phyloP scores from a whole-genome alignment of 2,888 invertebrate genomes.

The Augochlorella aurata region DNA sequence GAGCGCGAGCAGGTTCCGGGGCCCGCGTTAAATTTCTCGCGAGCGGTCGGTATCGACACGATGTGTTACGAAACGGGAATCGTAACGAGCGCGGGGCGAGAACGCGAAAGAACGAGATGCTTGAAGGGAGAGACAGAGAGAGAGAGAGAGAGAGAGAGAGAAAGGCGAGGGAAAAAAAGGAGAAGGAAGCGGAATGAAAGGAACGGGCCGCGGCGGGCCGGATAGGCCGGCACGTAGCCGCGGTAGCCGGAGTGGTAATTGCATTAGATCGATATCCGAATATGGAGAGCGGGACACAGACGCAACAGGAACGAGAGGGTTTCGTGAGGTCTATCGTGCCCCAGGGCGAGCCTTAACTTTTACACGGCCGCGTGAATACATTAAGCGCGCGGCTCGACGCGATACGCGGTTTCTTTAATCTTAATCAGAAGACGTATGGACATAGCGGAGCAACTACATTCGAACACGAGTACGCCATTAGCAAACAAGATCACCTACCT shows the following conservation, averaged over 20 bases:
- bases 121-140: background rate
- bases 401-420: conserved; percentile 80
- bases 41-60: conserved; percentile 22
- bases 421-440: conserved; percentile 81
- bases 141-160: background rate
- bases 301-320: conserved; percentile 46
- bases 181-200: background rate
- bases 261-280: conserved; percentile 69
- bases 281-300: conserved; percentile 47
- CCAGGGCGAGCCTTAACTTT: conserved; percentile 69
- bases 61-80: conserved; percentile 29
- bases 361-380: conserved; percentile 73
- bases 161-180: background rate
- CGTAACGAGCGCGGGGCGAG: conserved; percentile 7
- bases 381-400: conserved; percentile 69
- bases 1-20: background rate
- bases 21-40: conserved; percentile 32
- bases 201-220: background rate
- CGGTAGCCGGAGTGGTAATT: conserved; percentile 58
- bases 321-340: conserved; percentile 70
- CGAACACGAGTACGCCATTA: conserved; percentile 81
- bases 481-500: conserved; percentile 80
- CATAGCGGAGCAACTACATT: conserved; percentile 77
- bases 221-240: conserved; percentile 43
- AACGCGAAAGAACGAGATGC: background rate